phyloP scores from a whole-genome alignment of 1,140 invertebrate species.

The Ceratitis capitata region DNA sequence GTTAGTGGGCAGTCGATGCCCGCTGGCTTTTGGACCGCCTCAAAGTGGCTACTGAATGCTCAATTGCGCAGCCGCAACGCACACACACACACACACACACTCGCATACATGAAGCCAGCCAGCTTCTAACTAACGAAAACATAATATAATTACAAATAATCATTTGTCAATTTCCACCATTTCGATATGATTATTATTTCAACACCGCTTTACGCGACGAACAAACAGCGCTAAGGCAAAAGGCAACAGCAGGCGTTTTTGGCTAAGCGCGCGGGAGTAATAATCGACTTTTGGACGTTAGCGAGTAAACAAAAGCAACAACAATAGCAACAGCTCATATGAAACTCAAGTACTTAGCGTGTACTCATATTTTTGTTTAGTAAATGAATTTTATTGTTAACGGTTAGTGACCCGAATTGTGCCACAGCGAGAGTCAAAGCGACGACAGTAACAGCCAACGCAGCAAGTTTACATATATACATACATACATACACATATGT shows the following conservation, averaged over 20 bases:
- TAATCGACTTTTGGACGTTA: not conserved
- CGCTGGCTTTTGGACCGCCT: slow-evolving; percentile 41
- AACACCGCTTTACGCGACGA: not conserved
- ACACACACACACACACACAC: slow-evolving; percentile 28
- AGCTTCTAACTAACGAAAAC: slow-evolving; percentile 46
- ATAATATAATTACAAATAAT: slow-evolving; percentile 64
- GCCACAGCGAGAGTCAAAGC: not conserved
- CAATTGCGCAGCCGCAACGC: slow-evolving; percentile 48
- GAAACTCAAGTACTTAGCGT: slow-evolving; percentile 10
- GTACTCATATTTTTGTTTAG: slow-evolving; percentile 49
- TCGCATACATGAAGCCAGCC: slow-evolving; percentile 46
- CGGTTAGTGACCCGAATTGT: slow-evolving; percentile 64
- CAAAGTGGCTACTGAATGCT: slow-evolving; percentile 49
- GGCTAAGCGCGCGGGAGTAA: not conserved
- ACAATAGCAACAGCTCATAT: not conserved
- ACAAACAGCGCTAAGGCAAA: not conserved
- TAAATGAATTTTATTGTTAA: slow-evolving; percentile 65
- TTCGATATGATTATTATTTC: slow-evolving; percentile 34
- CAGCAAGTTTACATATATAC: not conserved
- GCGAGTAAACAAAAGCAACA: not conserved
- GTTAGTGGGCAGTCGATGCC: slow-evolving; percentile 41
- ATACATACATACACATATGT: not conserved
- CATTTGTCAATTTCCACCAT: slow-evolving; percentile 61
- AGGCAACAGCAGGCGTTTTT: not conserved
- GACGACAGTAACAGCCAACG: not conserved